Base-by-base conservation (phyloP, 2,113 vertebrate genomes). In the Fulica atra region DNA sequence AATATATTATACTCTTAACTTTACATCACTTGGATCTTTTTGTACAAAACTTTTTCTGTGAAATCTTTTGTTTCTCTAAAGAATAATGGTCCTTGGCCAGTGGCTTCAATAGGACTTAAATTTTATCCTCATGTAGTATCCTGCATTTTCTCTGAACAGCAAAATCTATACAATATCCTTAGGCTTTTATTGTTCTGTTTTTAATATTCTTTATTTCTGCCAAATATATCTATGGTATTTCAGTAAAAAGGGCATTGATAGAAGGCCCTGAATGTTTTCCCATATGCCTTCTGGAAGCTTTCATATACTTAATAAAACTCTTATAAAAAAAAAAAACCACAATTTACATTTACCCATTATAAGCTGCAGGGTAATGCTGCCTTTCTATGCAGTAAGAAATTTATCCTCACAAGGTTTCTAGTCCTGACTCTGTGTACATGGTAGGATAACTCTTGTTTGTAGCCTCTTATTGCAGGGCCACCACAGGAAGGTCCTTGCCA, bases 251-350 rank as follows among this genome's bases (percentile, higher is more conserved):
- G 33, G 3, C 14, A 31, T 56, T 53, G 33, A 42, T 48, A 77
- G 33, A n/a, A 77, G 15, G 40, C 56, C 8, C 1, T 65, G 40
- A 92, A 59, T 53, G 23, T 92, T 92, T 84, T 86, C 40, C 53
- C 50, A 4, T 86, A 36, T 72, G 57, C 33, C 13, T 87, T 81
- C 63, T 85, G 44, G 61, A 92, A 70, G 40, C 17, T 82, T 78
- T 73, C 36, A 29, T 48, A n/a, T 65, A 64, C 31, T 72, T 79
- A 91, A 93, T 94, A 91, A 92, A 94, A 64, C 7, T 38, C 14
- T 93, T 24, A 46, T 15, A 5, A 2, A 8, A 78, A 78, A 80
- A 80, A 88, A 35, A 6, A 7, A 16, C 44, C 44, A 18, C 44
- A 46, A 17, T 74, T 74, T 60, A 44, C 7, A 13, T 53, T 68